Evolutionary conservation across 2,888 invertebrate genomes (phyloP).

Genomic region (Cerceris rybyensis): DNA sequence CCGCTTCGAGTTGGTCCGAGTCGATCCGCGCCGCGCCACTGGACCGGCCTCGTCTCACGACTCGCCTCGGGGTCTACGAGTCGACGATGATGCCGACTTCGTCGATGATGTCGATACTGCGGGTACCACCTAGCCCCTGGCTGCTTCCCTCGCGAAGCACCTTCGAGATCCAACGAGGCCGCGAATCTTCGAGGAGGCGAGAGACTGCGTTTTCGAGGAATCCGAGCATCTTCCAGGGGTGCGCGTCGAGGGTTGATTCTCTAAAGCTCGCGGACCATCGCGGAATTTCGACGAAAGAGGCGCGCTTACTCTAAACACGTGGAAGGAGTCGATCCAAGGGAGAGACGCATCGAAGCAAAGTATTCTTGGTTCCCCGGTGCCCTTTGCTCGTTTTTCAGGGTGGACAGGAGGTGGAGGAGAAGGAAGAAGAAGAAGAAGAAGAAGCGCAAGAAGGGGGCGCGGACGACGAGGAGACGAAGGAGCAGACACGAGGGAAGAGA

Average conservation of each 20-base stretch:
- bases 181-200: background rate
- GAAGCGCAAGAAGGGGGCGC: constrained; percentile 33
- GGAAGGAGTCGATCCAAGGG: background rate
- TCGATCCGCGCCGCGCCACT: constrained; percentile 20
- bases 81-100: constrained; percentile 55
- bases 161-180: background rate
- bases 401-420: constrained; percentile 2
- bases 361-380: constrained; percentile 20
- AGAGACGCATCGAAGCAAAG: constrained; percentile 24
- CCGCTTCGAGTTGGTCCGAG: constrained; percentile 15
- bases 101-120: constrained; percentile 33
- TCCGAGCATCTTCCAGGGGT: too few relatives aligned
- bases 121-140: constrained; percentile 2
- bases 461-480: constrained; percentile 28
- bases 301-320: too few relatives aligned
- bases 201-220: background rate
- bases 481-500: constrained; percentile 41
- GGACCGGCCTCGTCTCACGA: constrained; percentile 40
- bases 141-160: constrained; percentile 22
- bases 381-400: constrained; percentile 12
- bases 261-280: too few relatives aligned
- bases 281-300: too few relatives aligned
- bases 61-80: constrained; percentile 49
- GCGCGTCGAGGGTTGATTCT: too few relatives aligned
- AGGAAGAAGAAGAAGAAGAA: constrained; percentile 21